A percentile compares a stretch with the other conserved stretches of the same genome.
Conservation (phyloP, 1,140 invertebrate species). For the Campoletis sonorensis region DNA sequence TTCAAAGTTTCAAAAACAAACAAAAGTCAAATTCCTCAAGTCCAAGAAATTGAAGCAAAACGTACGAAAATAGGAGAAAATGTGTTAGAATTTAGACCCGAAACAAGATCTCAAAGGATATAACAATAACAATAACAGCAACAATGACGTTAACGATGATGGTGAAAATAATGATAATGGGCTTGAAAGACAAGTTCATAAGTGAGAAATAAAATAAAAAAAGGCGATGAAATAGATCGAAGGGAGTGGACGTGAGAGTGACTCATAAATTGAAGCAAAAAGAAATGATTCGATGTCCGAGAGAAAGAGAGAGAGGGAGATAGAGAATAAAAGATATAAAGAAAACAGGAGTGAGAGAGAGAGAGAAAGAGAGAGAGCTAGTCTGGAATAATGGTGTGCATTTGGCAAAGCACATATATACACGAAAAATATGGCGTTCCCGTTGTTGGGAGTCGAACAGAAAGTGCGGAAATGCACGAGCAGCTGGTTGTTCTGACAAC, state of each 20-base stretch:
- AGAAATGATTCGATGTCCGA: not conserved
- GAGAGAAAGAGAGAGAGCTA: not conserved
- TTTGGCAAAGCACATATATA: conserved; percentile 5
- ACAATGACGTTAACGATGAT: no score
- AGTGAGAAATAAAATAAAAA: not conserved
- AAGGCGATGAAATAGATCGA: not conserved
- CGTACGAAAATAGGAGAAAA: no score
- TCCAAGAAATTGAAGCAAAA: no score
- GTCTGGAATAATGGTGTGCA: not conserved
- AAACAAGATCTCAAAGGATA: no score
- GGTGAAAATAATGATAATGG: no score
- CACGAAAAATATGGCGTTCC: conserved; percentile 24
- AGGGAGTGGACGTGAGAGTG: not conserved
- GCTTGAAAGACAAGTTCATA: no score
- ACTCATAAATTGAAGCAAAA: not conserved
- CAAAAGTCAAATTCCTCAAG: no score
- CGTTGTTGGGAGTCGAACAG: not conserved
- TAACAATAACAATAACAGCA: no score
- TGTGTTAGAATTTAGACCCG: no score
- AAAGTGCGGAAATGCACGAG: conserved; percentile 45
- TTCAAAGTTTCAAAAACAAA: no score
- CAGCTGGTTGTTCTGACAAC: conserved; percentile 47
- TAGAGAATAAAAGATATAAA: not conserved
- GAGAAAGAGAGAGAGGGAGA: not conserved
- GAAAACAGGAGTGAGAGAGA: not conserved